These are phyloP conservation scores for Chaetura pelagica DNA, from an alignment of 2,113 vertebrate species.

Conservation along the genomic window DNA sequence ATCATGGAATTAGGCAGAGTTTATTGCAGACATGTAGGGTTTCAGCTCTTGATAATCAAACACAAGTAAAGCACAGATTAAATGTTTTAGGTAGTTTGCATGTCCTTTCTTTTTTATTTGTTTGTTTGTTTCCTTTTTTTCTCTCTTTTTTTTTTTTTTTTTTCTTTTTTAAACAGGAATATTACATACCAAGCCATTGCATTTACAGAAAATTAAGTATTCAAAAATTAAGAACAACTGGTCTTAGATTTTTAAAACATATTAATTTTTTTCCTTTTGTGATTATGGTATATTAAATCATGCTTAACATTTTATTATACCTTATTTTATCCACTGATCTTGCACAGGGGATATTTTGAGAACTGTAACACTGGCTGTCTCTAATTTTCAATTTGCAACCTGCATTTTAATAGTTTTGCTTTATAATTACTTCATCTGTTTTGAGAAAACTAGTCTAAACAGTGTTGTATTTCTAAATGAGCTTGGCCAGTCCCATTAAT, in stretches of 20 bases:
- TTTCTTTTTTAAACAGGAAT: background rate
- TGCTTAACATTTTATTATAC: background rate
- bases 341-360: background rate
- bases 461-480: background rate
- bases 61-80: background rate
- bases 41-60: background rate
- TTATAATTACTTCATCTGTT: background rate
- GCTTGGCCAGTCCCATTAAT: background rate
- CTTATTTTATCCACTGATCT: background rate
- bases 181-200: background rate
- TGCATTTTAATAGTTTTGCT: background rate
- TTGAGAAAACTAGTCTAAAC: background rate
- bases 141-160: too few species aligned
- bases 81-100: background rate
- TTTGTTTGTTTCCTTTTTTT: too few species aligned
- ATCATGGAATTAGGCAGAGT: background rate
- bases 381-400: background rate
- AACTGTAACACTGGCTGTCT: background rate
- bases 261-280: background rate
- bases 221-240: background rate
- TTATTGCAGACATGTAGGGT: background rate
- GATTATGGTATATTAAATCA: background rate
- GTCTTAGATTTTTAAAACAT: background rate
- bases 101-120: background rate
- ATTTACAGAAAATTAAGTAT: background rate